Evolutionary conservation across 2,888 invertebrate genomes (phyloP).

Genomic region (Lysandra bellargus): DNA sequence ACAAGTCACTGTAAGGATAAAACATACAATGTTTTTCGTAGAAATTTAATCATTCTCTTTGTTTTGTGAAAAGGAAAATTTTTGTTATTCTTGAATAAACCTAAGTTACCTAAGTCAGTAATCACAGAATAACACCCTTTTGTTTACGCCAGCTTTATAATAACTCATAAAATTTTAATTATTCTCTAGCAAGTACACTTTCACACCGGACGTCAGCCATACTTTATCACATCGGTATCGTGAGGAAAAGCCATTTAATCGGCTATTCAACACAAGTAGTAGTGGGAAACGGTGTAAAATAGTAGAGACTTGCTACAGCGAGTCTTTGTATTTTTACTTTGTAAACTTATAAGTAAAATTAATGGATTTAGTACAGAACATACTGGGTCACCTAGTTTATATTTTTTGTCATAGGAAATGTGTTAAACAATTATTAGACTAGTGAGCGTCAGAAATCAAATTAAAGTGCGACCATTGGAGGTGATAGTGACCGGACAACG

Average conservation of each 20-base stretch:
- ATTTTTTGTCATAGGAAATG: not conserved
- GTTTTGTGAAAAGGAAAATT: not conserved
- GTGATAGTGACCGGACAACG: too few species aligned
- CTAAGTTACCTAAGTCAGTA: not conserved
- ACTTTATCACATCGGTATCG: slow-evolving; percentile 5
- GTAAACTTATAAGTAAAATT: not conserved
- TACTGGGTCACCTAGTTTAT: not conserved
- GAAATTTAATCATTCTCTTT: not conserved
- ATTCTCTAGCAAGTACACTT: slow-evolving; percentile 2
- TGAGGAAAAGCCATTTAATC: slow-evolving; percentile 16
- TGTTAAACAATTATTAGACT: too few species aligned
- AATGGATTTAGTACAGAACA: not conserved
- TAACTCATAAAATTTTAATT: not conserved
- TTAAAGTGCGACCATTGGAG: too few species aligned
- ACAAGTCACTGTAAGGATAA: not conserved
- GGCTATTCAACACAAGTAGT: not conserved
- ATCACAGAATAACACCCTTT: not conserved
- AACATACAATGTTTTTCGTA: not conserved
- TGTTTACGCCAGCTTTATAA: not conserved
- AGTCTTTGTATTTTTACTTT: not conserved
- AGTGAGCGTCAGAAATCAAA: too few species aligned
- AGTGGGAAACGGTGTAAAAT: slow-evolving; percentile 19
- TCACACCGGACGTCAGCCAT: not conserved
- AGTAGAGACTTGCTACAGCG: not conserved
- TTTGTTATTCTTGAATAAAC: not conserved